phyloP scores from a whole-genome alignment of 2,113 vertebrate species.

The Cololabis saira region DNA sequence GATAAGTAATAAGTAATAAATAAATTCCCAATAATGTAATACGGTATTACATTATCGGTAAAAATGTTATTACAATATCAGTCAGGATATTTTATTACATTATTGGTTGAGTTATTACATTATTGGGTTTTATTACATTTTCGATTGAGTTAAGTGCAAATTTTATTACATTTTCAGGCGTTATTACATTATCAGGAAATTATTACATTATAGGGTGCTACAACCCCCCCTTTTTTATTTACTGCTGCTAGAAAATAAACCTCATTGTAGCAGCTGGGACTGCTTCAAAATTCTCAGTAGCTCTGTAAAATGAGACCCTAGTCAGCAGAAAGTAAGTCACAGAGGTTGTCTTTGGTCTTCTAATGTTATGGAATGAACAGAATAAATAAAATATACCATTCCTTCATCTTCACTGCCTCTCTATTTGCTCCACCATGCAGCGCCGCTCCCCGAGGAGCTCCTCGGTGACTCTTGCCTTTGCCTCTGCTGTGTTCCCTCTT shows the following conservation, averaged over 20 bases:
- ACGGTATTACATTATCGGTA: no score
- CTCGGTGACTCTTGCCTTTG: slow-evolving; percentile 43
- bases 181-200: no score
- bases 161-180: no score
- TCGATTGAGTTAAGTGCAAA: no score
- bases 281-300: slow-evolving; percentile 19
- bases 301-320: slow-evolving; percentile 32
- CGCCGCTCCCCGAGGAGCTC: slow-evolving; percentile 49
- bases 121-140: no score
- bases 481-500: slow-evolving; percentile 45
- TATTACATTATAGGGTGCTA: no score
- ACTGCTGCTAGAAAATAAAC: slow-evolving; percentile 49
- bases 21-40: no score
- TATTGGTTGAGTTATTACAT: no score
- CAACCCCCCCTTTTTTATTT: no score
- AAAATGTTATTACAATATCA: no score
- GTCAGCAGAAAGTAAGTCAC: slow-evolving; percentile 13
- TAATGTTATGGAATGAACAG: slow-evolving; percentile 19
- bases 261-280: slow-evolving; percentile 27
- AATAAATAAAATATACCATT: slow-evolving; percentile 51
- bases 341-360: slow-evolving; percentile 30
- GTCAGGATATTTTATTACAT: no score
- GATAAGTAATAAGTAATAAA: no score
- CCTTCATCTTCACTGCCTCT: slow-evolving; percentile 23
- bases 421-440: slow-evolving; percentile 31